Conservation (phyloP, 1,140 invertebrate species). For the Zelostemma sp. region DNA sequence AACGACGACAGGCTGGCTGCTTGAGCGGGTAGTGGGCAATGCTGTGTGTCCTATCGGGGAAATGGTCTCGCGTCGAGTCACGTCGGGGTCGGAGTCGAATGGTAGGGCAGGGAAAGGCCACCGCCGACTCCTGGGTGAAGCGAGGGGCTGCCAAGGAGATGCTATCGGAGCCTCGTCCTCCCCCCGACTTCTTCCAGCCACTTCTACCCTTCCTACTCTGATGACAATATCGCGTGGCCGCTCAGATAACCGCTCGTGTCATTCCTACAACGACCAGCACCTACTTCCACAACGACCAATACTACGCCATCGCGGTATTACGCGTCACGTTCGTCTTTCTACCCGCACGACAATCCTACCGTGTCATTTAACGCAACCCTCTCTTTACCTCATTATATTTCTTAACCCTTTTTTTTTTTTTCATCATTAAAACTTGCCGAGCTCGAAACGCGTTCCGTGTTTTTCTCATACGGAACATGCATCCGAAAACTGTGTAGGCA, state of each 20-base stretch:
- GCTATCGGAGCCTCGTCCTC: constrained; percentile 51
- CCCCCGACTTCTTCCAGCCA: constrained; percentile 8
- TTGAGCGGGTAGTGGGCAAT: constrained; percentile 20
- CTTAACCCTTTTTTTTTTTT: neutral
- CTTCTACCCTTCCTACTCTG: constrained; percentile 24
- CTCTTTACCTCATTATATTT: constrained; percentile 20
- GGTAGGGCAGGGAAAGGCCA: constrained; percentile 64
- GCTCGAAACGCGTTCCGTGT: neutral
- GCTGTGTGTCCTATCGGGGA: constrained; percentile 56
- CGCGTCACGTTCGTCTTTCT: constrained; percentile 30
- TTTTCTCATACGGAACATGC: neutral
- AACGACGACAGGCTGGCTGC: constrained; percentile 42
- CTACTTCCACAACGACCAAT: constrained; percentile 36
- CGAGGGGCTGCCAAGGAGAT: constrained; percentile 56
- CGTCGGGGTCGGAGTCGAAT: constrained; percentile 46
- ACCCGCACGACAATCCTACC: constrained; percentile 23
- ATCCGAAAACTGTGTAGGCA: no score
- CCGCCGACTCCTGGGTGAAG: constrained; percentile 56
- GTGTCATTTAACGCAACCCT: constrained; percentile 20
- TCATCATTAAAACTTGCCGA: neutral
- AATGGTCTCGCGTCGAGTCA: constrained; percentile 65
- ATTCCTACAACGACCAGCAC: constrained; percentile 66
- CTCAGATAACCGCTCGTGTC: constrained; percentile 70
- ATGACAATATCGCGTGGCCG: constrained; percentile 61
- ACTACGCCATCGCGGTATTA: constrained; percentile 19